Base-by-base conservation (phyloP, 1,140 invertebrate genomes). In the Meloidogyne floridensis region DNA sequence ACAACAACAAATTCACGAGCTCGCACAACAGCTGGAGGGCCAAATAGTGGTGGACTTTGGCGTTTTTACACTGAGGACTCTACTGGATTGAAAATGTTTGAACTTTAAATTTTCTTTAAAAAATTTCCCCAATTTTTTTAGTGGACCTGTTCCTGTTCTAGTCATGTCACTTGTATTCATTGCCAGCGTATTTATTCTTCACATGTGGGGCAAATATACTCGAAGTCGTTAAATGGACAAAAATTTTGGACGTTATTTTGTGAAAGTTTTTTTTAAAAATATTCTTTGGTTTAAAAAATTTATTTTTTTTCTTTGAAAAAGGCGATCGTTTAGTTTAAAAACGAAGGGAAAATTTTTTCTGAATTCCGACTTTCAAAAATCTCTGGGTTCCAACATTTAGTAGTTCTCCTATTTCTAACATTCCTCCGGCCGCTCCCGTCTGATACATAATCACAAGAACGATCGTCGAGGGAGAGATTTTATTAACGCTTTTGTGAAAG, bases 61-160 rank as follows among this genome's bases (percentile, higher is more conserved):
- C 94, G 96, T 88, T 99, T 99, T 92, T 99, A 99, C 91, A 98
- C 97, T 80, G 98, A 99, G 91, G 98, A 99, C 90, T 98, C 97
- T 74, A 97, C 97, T 85, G 98, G 98, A 88, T 97, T 99, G 85
- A 99, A 99, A 96, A 97, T 99, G 93, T 93, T n/a, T n/a, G n/a
- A n/a, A n/a, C n/a, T n/a, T n/a, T n/a, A 91, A 90, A 92, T 7
- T 3, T 75, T 20, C 53, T 20, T 75, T 43, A 2, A 42, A 56
- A 51, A n/a, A n/a, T 13, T 54, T 88, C 90, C 89, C 91, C 84
- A 18, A 85, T 93, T 94, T 87, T 91, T 95, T n/a, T n/a, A 97
- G 92, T 85, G 98, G 98, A 82, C 98, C 98, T 86, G 96, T 99
- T 83, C 98, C 98, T 88, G 98, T 99, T 15, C 92, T 99, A 87